phyloP scores from a whole-genome alignment of 2,888 invertebrate species.

The Mythimna pallens region DNA sequence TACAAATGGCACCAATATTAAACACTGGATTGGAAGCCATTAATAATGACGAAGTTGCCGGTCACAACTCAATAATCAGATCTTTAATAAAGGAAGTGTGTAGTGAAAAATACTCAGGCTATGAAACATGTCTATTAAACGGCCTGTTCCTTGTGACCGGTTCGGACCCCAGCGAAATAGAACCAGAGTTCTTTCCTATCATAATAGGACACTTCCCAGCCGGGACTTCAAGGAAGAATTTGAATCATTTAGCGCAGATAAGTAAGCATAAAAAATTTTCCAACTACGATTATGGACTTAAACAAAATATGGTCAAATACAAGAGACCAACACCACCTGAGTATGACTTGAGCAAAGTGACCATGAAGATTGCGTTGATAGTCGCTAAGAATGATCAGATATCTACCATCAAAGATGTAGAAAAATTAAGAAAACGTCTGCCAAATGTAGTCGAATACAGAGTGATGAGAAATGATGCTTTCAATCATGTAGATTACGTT shows the following conservation, averaged over 20 bases:
- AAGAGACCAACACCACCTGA: slow-evolving; percentile 65
- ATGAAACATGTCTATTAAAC: slow-evolving; percentile 62
- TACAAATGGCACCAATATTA: slow-evolving; percentile 55
- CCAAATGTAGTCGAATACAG: slow-evolving; percentile 68
- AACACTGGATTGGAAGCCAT: slow-evolving; percentile 47
- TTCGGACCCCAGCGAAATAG: slow-evolving; percentile 63
- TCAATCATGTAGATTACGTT: slow-evolving; percentile 74
- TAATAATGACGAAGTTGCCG: slow-evolving; percentile 59
- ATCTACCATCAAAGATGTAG: slow-evolving; percentile 69
- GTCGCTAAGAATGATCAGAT: slow-evolving; percentile 71
- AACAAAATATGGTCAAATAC: slow-evolving; percentile 68
- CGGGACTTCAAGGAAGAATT: slow-evolving; percentile 71
- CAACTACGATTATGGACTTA: slow-evolving; percentile 72
- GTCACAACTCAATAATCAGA: slow-evolving; percentile 56
- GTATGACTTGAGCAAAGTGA: slow-evolving; percentile 73
- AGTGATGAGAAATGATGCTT: slow-evolving; percentile 54
- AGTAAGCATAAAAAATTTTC: slow-evolving; percentile 65
- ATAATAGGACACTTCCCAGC: slow-evolving; percentile 71
- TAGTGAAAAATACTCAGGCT: slow-evolving; percentile 56
- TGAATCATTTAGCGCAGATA: slow-evolving; percentile 72
- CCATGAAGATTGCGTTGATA: slow-evolving; percentile 67
- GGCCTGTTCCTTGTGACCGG: slow-evolving; percentile 63
- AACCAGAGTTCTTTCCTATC: slow-evolving; percentile 63
- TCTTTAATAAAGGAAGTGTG: slow-evolving; percentile 63
- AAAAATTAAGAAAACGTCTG: slow-evolving; percentile 58